Conservation (phyloP, 2,113 vertebrate genomes). For the Muntiacus reevesi region DNA sequence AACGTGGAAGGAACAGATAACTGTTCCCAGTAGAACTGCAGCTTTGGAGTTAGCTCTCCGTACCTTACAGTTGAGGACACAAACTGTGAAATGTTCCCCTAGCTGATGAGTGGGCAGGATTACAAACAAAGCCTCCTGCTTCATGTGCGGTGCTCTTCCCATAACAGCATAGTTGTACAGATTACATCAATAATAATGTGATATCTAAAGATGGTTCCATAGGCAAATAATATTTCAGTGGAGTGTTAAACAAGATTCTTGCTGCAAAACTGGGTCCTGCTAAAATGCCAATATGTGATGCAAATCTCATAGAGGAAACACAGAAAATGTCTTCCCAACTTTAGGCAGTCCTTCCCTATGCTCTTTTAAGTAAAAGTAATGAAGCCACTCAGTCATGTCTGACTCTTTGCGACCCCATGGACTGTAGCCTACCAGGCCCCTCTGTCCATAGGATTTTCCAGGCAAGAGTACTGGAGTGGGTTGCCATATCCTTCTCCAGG, state of each 20-base stretch:
- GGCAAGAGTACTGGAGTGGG: too few relatives aligned
- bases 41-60: neutral
- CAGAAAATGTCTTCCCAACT: constrained; percentile 9
- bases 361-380: constrained; percentile 1
- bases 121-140: neutral
- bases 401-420: too few relatives aligned
- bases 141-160: neutral
- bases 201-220: neutral
- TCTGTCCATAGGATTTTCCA: too few relatives aligned
- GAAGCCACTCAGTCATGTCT: too few relatives aligned
- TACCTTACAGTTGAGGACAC: neutral
- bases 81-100: neutral
- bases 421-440: too few relatives aligned
- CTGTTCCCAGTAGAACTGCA: neutral
- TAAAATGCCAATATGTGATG: neutral
- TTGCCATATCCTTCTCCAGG: too few relatives aligned
- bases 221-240: neutral
- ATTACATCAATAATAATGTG: neutral
- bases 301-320: neutral
- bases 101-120: neutral
- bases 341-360: constrained; percentile 6
- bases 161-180: neutral
- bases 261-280: neutral
- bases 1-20: neutral
- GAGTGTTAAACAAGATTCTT: neutral